A percentile compares a stretch with the other conserved stretches of the same genome.
phyloP scores from a whole-genome alignment of 2,113 vertebrate genomes.

The Ptyas mucosa region DNA sequence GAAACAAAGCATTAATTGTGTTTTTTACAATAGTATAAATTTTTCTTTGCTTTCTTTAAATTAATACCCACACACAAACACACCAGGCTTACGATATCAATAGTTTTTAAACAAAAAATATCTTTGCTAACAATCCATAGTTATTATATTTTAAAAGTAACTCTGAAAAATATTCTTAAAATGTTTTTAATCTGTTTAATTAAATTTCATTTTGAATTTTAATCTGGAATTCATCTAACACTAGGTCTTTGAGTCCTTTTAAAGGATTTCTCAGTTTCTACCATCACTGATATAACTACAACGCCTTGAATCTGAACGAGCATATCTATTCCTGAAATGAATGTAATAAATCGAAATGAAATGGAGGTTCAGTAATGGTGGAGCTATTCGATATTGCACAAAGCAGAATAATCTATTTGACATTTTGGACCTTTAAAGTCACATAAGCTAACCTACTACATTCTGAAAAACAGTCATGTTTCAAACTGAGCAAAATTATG shows the following conservation, averaged over 20 bases:
- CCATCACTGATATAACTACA: not conserved
- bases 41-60: not conserved
- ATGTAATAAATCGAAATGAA: not conserved
- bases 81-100: not conserved
- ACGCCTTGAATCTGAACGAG: not conserved
- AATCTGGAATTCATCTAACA: not conserved
- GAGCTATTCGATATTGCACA: not conserved
- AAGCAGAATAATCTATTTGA: conserved; percentile 8
- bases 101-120: not conserved
- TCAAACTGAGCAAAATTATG: conserved; percentile 32
- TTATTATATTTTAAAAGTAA: not conserved
- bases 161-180: not conserved
- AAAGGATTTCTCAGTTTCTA: not conserved
- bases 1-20: not conserved
- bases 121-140: not conserved
- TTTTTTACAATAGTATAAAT: not conserved
- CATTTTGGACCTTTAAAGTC: conserved; percentile 6
- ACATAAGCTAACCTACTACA: not conserved
- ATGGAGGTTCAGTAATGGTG: not conserved
- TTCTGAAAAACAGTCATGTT: conserved; percentile 5
- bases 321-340: not conserved
- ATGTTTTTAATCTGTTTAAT: not conserved
- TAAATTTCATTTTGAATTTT: not conserved
- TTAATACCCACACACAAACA: not conserved
- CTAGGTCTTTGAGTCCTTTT: not conserved